Evolutionary conservation across 2,888 invertebrate species (phyloP).

Genomic region (Netelia fuscicornis): DNA sequence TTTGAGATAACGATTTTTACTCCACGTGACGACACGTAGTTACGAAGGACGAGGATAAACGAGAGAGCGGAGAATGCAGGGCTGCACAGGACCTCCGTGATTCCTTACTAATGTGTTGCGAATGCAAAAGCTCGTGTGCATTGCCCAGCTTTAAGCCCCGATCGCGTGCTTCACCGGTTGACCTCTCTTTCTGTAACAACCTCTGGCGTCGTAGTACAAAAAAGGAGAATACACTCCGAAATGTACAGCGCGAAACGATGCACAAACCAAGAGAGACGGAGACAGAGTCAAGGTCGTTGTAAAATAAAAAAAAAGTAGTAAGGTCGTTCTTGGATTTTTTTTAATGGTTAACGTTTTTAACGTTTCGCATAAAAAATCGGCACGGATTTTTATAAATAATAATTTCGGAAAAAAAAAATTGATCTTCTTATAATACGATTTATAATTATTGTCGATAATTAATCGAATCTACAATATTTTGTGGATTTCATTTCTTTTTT

Average conservation of each 20-base stretch:
- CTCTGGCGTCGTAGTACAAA: neutral
- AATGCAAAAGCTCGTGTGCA: slow-evolving; percentile 41
- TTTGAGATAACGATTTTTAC: neutral
- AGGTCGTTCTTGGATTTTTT: neutral
- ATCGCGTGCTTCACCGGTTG: slow-evolving; percentile 51
- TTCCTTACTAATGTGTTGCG: slow-evolving; percentile 22
- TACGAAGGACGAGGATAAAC: slow-evolving; percentile 23
- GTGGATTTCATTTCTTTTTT: neutral
- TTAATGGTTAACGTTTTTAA: neutral
- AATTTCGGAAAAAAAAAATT: no score
- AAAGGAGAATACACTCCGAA: slow-evolving; percentile 38
- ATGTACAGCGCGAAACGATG: slow-evolving; percentile 14
- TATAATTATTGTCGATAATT: neutral
- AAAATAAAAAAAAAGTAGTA: slow-evolving; percentile 17
- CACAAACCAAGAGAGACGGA: slow-evolving; percentile 14
- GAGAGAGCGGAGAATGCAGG: neutral
- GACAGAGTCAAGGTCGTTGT: slow-evolving; percentile 54
- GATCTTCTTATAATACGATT: neutral
- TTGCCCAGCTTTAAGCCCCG: slow-evolving; percentile 16
- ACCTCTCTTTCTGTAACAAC: slow-evolving; percentile 1
- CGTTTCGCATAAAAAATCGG: neutral
- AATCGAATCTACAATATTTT: neutral
- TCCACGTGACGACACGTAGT: slow-evolving; percentile 29
- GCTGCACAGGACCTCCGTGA: neutral
- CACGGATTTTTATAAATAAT: no score